Evolutionary conservation across 1,140 invertebrate species (phyloP).

Genomic region (Trialeurodes vaporariorum): DNA sequence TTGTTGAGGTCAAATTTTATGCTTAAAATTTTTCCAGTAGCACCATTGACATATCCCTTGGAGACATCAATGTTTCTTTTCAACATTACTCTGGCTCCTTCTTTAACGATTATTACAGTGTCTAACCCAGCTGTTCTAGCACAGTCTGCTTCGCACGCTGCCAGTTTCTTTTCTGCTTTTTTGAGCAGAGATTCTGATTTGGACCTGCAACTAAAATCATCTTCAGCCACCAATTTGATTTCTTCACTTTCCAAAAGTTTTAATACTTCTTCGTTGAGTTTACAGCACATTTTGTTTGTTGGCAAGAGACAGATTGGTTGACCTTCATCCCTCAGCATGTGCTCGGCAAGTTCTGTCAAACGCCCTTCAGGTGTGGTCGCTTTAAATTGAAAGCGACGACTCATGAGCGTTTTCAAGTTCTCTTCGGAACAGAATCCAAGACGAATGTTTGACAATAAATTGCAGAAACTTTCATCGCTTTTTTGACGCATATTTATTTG

Average conservation of each 20-base stretch:
- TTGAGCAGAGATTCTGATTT: conserved; percentile 12
- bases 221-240: conserved; percentile 7
- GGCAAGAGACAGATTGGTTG: conserved; percentile 7
- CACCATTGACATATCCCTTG: conserved; percentile 27
- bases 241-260: conserved; percentile 7
- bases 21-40: conserved; percentile 21
- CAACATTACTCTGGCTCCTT: conserved; percentile 27
- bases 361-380: background rate
- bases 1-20: conserved; percentile 13
- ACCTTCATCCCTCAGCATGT: background rate
- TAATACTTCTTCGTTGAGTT: conserved; percentile 10
- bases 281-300: conserved; percentile 9
- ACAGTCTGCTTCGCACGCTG: conserved; percentile 17
- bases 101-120: conserved; percentile 25
- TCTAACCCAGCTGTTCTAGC: conserved; percentile 23
- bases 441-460: conserved; percentile 6
- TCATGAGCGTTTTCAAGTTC: background rate
- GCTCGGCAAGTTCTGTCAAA: conserved; percentile 7
- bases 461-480: conserved; percentile 3
- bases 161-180: conserved; percentile 22
- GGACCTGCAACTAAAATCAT: conserved; percentile 5
- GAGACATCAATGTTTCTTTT: conserved; percentile 30
- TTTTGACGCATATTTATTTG: conserved; percentile 13
- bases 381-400: conserved; percentile 2
- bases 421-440: conserved; percentile 3